Conservation (phyloP, 1,140 invertebrate genomes). For the Gonatopus flavifemur region DNA sequence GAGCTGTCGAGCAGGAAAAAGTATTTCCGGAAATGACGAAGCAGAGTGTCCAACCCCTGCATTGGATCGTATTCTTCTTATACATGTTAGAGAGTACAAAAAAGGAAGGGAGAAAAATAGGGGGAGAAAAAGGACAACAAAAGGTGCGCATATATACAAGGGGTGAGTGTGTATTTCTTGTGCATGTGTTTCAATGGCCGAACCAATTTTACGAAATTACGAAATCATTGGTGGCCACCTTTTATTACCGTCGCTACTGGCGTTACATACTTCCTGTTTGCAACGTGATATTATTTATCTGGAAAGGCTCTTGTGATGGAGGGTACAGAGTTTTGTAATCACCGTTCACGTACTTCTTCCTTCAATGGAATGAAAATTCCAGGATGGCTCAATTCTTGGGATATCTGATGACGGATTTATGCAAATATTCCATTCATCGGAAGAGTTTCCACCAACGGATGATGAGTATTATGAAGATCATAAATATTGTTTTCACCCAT, state of each 20-base stretch:
- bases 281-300: slow-evolving; percentile 5
- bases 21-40: slow-evolving; percentile 39
- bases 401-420: no score
- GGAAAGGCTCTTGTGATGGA: not conserved
- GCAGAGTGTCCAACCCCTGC: slow-evolving; percentile 24
- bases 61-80: not conserved
- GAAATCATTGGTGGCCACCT: slow-evolving; percentile 27
- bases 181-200: not conserved
- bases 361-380: no score
- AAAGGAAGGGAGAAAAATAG: not conserved
- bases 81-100: not conserved
- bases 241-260: slow-evolving; percentile 3
- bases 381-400: no score
- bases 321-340: no score
- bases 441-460: no score
- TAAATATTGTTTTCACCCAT: no score
- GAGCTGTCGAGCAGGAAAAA: slow-evolving; percentile 7
- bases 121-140: not conserved
- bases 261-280: not conserved
- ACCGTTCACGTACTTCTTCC: no score
- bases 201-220: slow-evolving; percentile 35
- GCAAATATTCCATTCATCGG: no score
- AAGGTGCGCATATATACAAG: not conserved
- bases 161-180: not conserved
- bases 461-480: no score